These are phyloP conservation scores for Plecturocebus donacophilus DNA, from an alignment of 2,113 vertebrate species.

Conservation along the genomic window DNA sequence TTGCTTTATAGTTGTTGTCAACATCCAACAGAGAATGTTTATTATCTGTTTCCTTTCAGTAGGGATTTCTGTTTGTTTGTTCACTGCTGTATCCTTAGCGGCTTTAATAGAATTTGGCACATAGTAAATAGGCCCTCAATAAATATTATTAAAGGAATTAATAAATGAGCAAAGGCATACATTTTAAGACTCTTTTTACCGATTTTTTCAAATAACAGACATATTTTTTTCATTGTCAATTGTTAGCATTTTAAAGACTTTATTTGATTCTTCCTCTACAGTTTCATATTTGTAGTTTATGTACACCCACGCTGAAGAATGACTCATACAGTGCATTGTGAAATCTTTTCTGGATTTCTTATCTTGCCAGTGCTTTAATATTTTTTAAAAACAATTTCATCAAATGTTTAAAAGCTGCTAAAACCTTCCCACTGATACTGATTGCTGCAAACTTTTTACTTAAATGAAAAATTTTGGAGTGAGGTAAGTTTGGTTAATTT, in stretches of 20 bases:
- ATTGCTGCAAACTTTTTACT: not conserved
- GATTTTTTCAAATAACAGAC: not conserved
- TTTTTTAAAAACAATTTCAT: not conserved
- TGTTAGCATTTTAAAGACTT: conserved; percentile 5
- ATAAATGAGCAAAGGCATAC: not conserved
- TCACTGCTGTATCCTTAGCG: not conserved
- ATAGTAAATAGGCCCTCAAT: not conserved
- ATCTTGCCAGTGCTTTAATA: not conserved
- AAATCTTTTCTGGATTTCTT: conserved; percentile 2
- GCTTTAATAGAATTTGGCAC: not conserved
- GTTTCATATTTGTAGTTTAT: not conserved
- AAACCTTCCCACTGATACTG: not conserved
- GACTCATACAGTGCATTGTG: not conserved
- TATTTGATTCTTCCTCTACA: not conserved
- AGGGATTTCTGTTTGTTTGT: not conserved
- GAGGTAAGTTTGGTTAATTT: not conserved
- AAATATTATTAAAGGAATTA: not conserved
- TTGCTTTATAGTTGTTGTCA: not conserved
- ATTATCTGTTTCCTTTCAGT: not conserved
- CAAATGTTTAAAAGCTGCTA: not conserved
- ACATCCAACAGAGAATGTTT: not conserved
- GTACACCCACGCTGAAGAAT: not conserved
- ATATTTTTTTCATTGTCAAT: not conserved
- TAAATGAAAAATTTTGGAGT: not conserved
- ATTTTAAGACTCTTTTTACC: not conserved